Evolutionary conservation across 2,113 vertebrate species (phyloP).

Genomic region (Lampris megalopsis): DNA sequence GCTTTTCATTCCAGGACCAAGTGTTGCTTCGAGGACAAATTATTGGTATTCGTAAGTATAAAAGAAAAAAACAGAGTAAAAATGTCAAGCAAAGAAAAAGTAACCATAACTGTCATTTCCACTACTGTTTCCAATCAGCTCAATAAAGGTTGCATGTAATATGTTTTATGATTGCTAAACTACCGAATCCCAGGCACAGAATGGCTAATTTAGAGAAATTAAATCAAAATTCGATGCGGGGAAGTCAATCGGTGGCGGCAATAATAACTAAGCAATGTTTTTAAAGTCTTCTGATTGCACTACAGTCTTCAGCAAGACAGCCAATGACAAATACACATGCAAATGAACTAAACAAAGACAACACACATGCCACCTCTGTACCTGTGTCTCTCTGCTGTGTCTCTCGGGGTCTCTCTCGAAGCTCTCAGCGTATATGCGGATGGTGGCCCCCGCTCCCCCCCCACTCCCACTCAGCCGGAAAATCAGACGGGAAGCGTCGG

Average conservation of each 20-base stretch:
- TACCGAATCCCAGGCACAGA: neutral
- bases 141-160: neutral
- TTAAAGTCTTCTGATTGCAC: neutral
- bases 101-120: neutral
- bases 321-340: neutral
- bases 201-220: neutral
- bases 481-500: conserved; percentile 91
- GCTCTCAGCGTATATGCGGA: conserved; percentile 95
- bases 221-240: no score
- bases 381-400: conserved; percentile 94
- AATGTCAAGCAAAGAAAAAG: neutral
- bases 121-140: neutral
- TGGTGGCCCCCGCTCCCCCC: conserved; percentile 86
- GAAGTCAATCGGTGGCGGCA: neutral
- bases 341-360: neutral
- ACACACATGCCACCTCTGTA: conserved; percentile 54
- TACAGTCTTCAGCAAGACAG: no score
- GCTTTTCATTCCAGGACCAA: neutral
- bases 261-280: neutral
- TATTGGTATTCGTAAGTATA: no score
- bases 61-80: no score
- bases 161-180: neutral
- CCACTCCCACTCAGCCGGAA: conserved; percentile 96
- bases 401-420: conserved; percentile 93
- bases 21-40: no score